phyloP scores from a whole-genome alignment of 2,797 vertebrate genomes.

The Pseudomugil tenellus region DNA sequence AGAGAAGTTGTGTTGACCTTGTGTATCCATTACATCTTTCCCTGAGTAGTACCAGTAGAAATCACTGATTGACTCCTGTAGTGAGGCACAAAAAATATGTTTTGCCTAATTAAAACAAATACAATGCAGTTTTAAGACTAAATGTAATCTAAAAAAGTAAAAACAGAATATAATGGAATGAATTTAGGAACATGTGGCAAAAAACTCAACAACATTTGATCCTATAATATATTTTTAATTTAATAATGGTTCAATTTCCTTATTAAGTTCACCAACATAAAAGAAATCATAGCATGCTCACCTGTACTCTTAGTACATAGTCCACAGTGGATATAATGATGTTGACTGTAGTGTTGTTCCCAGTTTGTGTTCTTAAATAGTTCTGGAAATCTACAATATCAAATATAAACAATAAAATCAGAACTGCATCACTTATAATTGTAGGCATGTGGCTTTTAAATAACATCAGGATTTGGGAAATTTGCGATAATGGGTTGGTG shows the following conservation, averaged over 20 bases:
- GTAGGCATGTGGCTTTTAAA: neutral
- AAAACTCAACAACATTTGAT: neutral
- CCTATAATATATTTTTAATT: neutral
- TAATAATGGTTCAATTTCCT: neutral
- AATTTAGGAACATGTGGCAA: neutral
- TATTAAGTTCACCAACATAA: neutral
- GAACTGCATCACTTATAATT: neutral
- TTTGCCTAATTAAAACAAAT: neutral
- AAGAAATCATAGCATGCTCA: slow-evolving; percentile 48
- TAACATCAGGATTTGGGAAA: neutral
- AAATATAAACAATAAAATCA: neutral
- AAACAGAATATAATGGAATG: neutral
- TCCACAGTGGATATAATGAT: slow-evolving; percentile 97
- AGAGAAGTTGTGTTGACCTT: slow-evolving; percentile 93
- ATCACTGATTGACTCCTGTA: slow-evolving; percentile 95
- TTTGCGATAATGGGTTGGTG: neutral
- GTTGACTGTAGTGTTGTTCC: slow-evolving; percentile 97
- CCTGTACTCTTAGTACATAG: slow-evolving; percentile 94
- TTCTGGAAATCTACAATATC: slow-evolving; percentile 90
- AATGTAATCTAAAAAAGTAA: neutral
- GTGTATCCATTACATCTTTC: slow-evolving; percentile 91
- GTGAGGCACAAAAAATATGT: slow-evolving; percentile 24
- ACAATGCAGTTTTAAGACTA: neutral
- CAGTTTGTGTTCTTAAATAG: slow-evolving; percentile 94
- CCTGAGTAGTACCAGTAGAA: slow-evolving; percentile 98